Conservation (phyloP, 2,113 vertebrate genomes). For the Muntiacus reevesi region DNA sequence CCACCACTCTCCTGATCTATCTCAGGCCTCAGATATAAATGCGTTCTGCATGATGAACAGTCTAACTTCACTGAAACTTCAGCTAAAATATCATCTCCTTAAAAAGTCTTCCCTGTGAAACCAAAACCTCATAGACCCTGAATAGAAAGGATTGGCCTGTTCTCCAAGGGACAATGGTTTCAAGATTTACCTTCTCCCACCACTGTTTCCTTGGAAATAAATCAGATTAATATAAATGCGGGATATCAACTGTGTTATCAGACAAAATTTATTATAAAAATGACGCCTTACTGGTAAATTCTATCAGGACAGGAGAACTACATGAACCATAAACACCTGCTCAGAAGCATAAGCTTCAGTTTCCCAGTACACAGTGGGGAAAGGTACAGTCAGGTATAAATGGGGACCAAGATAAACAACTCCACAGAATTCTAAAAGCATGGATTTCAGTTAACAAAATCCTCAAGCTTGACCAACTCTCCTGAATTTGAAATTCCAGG, state of each 20-base stretch:
- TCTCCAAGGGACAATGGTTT: not conserved
- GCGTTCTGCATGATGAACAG: not conserved
- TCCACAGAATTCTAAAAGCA: not conserved
- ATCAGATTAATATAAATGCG: not conserved
- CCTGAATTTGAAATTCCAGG: not conserved
- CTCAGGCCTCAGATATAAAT: not conserved
- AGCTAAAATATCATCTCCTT: slow-evolving; percentile 11
- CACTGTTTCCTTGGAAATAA: not conserved
- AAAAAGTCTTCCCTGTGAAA: slow-evolving; percentile 11
- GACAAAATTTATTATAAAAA: slow-evolving; percentile 4
- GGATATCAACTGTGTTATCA: not conserved
- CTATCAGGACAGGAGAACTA: not conserved
- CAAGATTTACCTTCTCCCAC: slow-evolving; percentile 4
- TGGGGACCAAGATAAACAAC: not conserved
- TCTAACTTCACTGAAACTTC: not conserved
- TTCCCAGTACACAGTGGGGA: not conserved
- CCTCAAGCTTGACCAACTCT: not conserved
- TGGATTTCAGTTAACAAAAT: slow-evolving; percentile 31
- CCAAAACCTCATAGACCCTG: not conserved
- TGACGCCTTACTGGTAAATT: not conserved
- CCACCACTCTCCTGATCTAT: not conserved
- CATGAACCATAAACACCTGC: not conserved
- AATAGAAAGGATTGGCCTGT: not conserved
- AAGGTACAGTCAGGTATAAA: not conserved
- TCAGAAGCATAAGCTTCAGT: not conserved